Evolutionary conservation across 1,140 invertebrate genomes (phyloP), one percentile per base, ranked within the genome.

Genomic region (Heterodera carotae): DNA sequence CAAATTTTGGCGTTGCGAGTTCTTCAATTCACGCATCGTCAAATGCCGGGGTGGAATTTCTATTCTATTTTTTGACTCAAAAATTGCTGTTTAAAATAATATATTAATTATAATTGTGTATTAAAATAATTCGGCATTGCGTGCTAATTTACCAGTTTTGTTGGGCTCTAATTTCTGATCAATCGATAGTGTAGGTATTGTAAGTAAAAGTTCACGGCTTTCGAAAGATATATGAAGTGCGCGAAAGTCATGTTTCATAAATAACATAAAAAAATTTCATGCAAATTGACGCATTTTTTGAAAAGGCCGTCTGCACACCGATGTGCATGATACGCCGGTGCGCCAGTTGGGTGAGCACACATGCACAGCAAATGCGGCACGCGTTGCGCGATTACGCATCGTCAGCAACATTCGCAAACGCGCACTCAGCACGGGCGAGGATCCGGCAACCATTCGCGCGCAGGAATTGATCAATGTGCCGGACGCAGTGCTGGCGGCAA

Each of bases 1-100:
- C 18, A 71, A 53, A 71, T 25, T 71, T 53, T 71, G 69, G 69
- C 69, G 69, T 48, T 71, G 69, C 48, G 69, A 71, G 33, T 27
- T 59, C 33, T 39, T 71, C 59, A 71, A 29, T 31, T 48, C 48
- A 25, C 69, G 22, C 59, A 33, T n/a, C 31, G 56, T 36, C 15
- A 69, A 36, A 36, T 69, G 68, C 68, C 25, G 53, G 53, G 68
- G 68, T 69, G 22, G 2, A 18, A 39, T 25, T 25, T 71, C 10
- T n/a, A 48, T 48, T 59, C 34, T 18, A 59, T 48, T 31, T 71
- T 48, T 59, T 56, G 48, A 33, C 69, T 22, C 43, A 70, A 22
- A 53, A 53, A 18, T 53, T 53, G 36, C 36, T 10, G 10, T 18
- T 22, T 69, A 15, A 27, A 69, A 48, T 39, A 69, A 48, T 8